Conservation (phyloP, 2,797 vertebrate species). For the Pipistrellus pygmaeus region DNA sequence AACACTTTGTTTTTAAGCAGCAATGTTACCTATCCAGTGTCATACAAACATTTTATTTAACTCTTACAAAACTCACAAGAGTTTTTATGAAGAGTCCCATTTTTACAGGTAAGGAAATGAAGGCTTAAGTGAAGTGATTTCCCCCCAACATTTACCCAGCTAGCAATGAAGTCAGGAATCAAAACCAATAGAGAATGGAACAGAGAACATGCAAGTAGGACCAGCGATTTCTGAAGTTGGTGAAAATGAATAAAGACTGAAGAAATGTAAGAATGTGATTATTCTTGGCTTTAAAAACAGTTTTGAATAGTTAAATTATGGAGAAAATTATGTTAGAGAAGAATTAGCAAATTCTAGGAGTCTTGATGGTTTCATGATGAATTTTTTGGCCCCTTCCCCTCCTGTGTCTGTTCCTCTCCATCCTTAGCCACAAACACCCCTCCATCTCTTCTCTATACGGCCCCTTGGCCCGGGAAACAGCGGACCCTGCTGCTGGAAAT, state of each 20-base stretch:
- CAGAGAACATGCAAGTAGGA: background rate
- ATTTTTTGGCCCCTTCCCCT: background rate
- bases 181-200: background rate
- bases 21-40: background rate
- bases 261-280: background rate
- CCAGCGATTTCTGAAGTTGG: background rate
- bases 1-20: background rate
- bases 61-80: background rate
- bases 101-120: background rate
- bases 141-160: background rate
- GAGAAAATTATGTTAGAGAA: background rate
- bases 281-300: background rate
- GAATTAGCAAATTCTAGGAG: background rate
- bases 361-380: background rate
- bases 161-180: background rate
- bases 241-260: background rate
- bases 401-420: accelerated
- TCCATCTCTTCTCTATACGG: background rate
- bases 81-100: background rate
- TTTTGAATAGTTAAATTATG: background rate
- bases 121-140: background rate
- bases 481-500: background rate
- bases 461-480: background rate
- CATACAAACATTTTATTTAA: background rate
- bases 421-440: background rate